A percentile compares a stretch with the other conserved stretches of the same genome.
Conservation (phyloP, 2,797 vertebrate genomes). For the Graptemys geographica region DNA sequence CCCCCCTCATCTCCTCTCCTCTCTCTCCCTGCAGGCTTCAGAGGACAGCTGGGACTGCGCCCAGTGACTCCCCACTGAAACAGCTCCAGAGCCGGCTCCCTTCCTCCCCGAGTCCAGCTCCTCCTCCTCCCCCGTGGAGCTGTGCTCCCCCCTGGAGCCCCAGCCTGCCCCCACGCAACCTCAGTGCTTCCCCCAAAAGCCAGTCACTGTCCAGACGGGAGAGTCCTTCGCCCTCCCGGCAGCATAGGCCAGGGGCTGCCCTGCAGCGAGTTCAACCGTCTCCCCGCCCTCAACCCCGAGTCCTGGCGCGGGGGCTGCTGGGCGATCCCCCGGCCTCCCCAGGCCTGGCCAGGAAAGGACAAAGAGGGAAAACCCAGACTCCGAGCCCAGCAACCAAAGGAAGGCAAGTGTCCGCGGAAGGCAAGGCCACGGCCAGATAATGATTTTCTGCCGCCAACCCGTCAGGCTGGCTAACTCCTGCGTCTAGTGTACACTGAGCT, state of each 20-base stretch:
- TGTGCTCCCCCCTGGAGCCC: conserved; percentile 79
- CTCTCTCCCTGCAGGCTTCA: conserved; percentile 81
- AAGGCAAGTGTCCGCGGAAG: conserved; percentile 79
- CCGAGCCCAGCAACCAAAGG: conserved; percentile 84
- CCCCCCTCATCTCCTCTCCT: not conserved
- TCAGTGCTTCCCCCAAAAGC: conserved; percentile 87
- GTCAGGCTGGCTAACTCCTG: conserved; percentile 68
- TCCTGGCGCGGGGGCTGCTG: conserved; percentile 59
- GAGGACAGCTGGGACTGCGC: conserved; percentile 69
- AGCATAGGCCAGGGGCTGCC: conserved; percentile 76
- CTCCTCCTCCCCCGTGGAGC: conserved; percentile 66
- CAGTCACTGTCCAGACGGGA: conserved; percentile 86
- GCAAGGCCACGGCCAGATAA: conserved; percentile 86
- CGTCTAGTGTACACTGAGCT: conserved; percentile 76
- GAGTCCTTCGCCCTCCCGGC: conserved; percentile 92
- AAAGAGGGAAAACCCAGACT: conserved; percentile 84
- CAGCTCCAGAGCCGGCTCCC: conserved; percentile 76
- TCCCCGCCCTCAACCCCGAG: conserved; percentile 68
- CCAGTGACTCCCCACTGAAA: conserved; percentile 77
- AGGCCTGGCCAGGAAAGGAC: conserved; percentile 80
- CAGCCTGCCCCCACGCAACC: conserved; percentile 83
- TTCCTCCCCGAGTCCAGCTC: conserved; percentile 59
- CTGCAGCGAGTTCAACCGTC: conserved; percentile 68
- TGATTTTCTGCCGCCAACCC: conserved; percentile 75
- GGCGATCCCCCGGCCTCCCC: conserved; percentile 78